Percentiles rank a stretch among this genome's conserved stretches.
Evolutionary conservation across 2,797 vertebrate genomes (phyloP).

Genomic region (Takifugu ocellatus): DNA sequence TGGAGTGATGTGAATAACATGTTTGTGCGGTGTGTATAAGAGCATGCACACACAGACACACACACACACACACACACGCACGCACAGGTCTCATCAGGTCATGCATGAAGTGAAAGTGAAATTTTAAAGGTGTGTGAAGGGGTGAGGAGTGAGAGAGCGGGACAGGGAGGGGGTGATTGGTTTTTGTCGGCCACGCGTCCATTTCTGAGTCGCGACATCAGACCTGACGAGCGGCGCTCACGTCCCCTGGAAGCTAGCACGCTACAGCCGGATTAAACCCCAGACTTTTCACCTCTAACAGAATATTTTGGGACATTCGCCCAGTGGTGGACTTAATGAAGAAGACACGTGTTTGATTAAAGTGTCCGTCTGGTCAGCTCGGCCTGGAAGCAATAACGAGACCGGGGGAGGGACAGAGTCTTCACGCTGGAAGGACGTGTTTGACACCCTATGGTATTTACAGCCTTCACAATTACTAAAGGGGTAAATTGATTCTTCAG

Average conservation of each 20-base stretch:
- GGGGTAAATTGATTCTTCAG: neutral
- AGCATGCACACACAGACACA: slow-evolving; percentile 59
- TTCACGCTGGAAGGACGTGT: no score
- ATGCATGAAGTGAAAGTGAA: slow-evolving; percentile 64
- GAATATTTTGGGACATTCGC: slow-evolving; percentile 40
- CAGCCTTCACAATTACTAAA: no score
- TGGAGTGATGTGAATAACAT: slow-evolving; percentile 36
- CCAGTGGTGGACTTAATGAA: slow-evolving; percentile 36
- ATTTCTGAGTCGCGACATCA: slow-evolving; percentile 62
- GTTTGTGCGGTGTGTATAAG: slow-evolving; percentile 60
- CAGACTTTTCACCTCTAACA: slow-evolving; percentile 15
- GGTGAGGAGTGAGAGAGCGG: slow-evolving; percentile 18
- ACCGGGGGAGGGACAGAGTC: no score
- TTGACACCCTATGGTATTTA: no score
- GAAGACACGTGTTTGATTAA: slow-evolving; percentile 20
- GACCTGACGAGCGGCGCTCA: slow-evolving; percentile 38
- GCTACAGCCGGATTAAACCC: slow-evolving; percentile 53
- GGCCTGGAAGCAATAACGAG: no score
- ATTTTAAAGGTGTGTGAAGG: slow-evolving; percentile 25
- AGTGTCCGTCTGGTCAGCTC: no score
- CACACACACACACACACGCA: slow-evolving; percentile 19
- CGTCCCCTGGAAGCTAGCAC: slow-evolving; percentile 19
- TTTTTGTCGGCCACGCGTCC: slow-evolving; percentile 57
- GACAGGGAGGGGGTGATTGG: slow-evolving; percentile 3
- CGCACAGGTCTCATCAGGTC: slow-evolving; percentile 36